Base-by-base conservation (phyloP, 2,888 invertebrate species). In the Imbricaverruca yamaguchii region DNA sequence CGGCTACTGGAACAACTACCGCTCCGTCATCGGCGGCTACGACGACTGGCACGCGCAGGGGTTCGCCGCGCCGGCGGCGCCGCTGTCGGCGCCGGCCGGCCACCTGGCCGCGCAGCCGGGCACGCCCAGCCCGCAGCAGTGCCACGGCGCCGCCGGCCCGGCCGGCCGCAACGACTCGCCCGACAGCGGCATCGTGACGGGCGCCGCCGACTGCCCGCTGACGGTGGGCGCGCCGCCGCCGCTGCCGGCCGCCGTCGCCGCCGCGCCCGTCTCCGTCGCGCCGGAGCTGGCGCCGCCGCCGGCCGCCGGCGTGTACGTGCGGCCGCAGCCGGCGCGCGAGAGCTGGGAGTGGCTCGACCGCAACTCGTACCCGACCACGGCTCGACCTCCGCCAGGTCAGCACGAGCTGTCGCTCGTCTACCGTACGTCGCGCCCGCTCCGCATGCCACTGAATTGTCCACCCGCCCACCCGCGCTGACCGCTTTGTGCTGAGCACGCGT, bases 21-120 rank as follows among this genome's bases (percentile, higher is more conserved):
- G 74, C 74, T 21, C 74, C 53, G 74, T 74, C 21, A 74, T 74
- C 74, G 74, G 74, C 74, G 74, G 74, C 74, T 74, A 74, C 74
- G 53, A 74, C 74, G 74, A 74, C 7, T 74, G 74, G 74, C 74
- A 74, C 74, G 74, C 53, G 6, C 74, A 74, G 74, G 74, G 74
- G 1, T 74, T 74, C 74, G 74, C n/a, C 53, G 18, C 74, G 74
- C n/a, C 74, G 53, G 21, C 74, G 74, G 23, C 55, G 53, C 53
- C 53, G 74, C 53, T 55, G 21, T 23, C 23, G 74, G 12, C 74
- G 53, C 21, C 74, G 53, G 12, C 74, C 10, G 39, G 53, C 18
- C 74, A 53, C 53, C 74, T 55, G 74, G 18, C 74, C 21, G 55
- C 74, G 15, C 74, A 74, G 74, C 74, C 74, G 53, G 74, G 74